Evolutionary conservation across 2,113 vertebrate genomes (phyloP).

Genomic region (Pituophis catenifer): DNA sequence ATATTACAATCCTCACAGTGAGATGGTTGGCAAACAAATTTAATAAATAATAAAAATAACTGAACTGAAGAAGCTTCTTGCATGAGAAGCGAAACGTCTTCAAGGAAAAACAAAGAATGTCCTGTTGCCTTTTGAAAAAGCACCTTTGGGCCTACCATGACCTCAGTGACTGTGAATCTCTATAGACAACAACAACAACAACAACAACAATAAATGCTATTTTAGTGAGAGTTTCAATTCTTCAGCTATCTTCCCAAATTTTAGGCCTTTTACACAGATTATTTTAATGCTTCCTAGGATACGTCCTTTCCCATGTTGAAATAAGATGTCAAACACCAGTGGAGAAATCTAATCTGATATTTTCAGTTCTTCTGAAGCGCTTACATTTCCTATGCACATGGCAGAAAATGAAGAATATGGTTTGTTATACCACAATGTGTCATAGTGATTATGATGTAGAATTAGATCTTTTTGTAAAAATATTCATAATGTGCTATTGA

Average conservation of each 20-base stretch:
- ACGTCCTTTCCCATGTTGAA: background rate
- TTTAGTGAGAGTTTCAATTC: background rate
- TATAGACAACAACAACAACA: background rate
- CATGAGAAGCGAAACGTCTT: no score
- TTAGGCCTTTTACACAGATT: background rate
- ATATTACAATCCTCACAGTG: background rate
- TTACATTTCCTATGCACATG: background rate
- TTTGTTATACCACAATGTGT: background rate
- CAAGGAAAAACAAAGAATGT: no score
- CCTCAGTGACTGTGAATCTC: background rate
- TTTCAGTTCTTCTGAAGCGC: background rate
- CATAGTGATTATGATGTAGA: background rate
- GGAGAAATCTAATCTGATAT: background rate
- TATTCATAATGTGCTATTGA: background rate
- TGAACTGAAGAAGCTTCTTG: background rate
- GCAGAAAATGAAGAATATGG: background rate
- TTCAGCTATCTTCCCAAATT: background rate
- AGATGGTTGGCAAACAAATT: background rate
- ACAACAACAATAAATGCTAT: background rate
- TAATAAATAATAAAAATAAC: background rate
- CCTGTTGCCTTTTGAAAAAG: background rate
- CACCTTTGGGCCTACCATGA: background rate
- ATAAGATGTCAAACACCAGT: background rate
- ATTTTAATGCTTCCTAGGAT: background rate
- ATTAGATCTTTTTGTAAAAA: background rate